Conservation (phyloP, 2,888 invertebrate species). For the Cryptosula pallasiana region DNA sequence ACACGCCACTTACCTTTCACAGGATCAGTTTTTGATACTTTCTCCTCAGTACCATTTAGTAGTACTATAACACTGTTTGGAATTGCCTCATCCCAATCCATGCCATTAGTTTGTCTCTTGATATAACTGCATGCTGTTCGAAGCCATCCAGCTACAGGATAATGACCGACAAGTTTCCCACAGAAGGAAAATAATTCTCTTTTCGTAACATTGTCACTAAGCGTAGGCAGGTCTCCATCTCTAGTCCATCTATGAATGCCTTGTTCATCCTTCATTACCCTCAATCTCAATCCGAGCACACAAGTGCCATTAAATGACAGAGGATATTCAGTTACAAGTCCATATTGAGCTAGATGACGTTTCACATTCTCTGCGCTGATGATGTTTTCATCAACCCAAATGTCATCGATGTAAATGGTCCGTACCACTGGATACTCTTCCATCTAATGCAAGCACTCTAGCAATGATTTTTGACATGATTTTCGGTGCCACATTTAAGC, state of each 20-base stretch:
- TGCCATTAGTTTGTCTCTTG: background rate
- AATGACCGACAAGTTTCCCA: background rate
- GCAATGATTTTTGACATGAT: too few relatives aligned
- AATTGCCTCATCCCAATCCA: background rate
- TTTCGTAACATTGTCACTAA: background rate
- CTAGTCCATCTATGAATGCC: background rate
- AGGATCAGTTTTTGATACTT: too few relatives aligned
- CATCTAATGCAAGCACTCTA: too few relatives aligned
- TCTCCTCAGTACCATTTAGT: background rate
- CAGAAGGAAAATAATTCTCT: background rate
- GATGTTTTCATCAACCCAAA: background rate
- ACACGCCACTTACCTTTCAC: constrained; percentile 22
- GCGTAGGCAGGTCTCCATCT: background rate
- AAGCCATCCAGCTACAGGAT: too few relatives aligned
- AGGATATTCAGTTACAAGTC: background rate
- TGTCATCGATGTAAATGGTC: background rate
- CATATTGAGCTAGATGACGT: background rate
- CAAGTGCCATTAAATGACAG: background rate
- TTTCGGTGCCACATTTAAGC: background rate
- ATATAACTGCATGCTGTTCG: background rate
- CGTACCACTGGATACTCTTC: too few relatives aligned
- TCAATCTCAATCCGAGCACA: background rate
- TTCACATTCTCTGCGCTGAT: background rate
- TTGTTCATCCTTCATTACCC: background rate
- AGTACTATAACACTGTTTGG: background rate